Percentiles rank a stretch among this genome's conserved stretches.
Evolutionary conservation across 1,140 invertebrate species (phyloP).

Genomic region (Eubasilissa regina): DNA sequence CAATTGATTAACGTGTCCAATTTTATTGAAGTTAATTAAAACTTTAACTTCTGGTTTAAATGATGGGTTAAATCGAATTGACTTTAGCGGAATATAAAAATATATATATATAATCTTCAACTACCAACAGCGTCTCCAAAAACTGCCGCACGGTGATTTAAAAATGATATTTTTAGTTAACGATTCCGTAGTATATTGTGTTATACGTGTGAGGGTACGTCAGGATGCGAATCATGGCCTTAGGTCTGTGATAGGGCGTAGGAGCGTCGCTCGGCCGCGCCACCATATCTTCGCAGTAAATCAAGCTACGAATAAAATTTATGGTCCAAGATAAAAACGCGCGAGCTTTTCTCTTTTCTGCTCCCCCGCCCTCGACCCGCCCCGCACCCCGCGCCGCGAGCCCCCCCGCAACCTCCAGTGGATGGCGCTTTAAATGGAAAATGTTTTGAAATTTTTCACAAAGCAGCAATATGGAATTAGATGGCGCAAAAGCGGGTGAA

Average conservation of each 20-base stretch:
- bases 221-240: conserved; percentile 43
- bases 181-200: conserved; percentile 31
- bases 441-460: conserved; percentile 48
- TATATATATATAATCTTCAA: no score
- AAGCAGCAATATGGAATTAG: conserved; percentile 38
- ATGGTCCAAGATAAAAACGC: conserved; percentile 75
- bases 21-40: no score
- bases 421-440: conserved; percentile 44
- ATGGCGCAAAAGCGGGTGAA: conserved; percentile 8
- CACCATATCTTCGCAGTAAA: conserved; percentile 73
- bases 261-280: conserved; percentile 42
- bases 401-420: conserved; percentile 61
- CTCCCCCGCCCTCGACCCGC: conserved; percentile 50
- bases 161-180: conserved; percentile 46
- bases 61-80: no score
- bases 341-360: conserved; percentile 74
- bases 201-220: conserved; percentile 16
- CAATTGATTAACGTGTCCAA: no score
- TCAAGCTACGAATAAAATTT: conserved; percentile 76
- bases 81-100: no score
- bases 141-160: conserved; percentile 31
- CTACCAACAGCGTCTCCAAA: conserved; percentile 1
- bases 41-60: no score
- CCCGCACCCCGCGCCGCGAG: conserved; percentile 61
- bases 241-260: conserved; percentile 32